Evolutionary conservation across 2,888 invertebrate genomes (phyloP).

Genomic region (Bombyx huttoni): DNA sequence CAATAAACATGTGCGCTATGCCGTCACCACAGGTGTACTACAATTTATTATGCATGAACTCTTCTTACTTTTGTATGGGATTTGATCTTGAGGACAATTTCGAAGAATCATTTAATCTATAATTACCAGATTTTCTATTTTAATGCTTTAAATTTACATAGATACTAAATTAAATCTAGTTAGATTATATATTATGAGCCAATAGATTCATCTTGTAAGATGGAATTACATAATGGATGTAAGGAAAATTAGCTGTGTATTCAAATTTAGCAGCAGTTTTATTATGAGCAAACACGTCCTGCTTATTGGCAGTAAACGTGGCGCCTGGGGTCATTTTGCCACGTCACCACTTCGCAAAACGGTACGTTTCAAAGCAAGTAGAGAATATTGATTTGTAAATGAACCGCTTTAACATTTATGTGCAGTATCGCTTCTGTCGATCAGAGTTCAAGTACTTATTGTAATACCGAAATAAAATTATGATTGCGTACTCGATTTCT

Average conservation of each 20-base stretch:
- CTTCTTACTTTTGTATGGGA: background rate
- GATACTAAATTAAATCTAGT: too few species aligned
- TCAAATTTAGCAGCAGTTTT: background rate
- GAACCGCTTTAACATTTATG: background rate
- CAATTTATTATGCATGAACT: background rate
- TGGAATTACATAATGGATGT: background rate
- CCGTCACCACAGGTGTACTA: background rate
- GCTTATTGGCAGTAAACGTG: conserved; percentile 23
- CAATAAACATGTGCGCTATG: background rate
- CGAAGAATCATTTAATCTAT: too few species aligned
- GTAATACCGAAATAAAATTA: background rate
- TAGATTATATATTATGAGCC: too few species aligned
- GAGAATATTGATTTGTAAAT: background rate
- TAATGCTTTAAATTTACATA: too few species aligned
- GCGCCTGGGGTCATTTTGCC: conserved; percentile 19
- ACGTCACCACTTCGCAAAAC: background rate
- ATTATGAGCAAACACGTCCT: background rate
- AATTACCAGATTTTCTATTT: too few species aligned
- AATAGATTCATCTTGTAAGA: background rate
- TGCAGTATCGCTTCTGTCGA: background rate
- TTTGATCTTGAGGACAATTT: too few species aligned
- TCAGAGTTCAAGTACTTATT: background rate
- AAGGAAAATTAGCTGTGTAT: background rate
- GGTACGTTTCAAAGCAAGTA: background rate
- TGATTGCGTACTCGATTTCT: background rate